Percentiles rank a stretch among this genome's conserved stretches.
Conservation (phyloP, 1,140 invertebrate species). For the Agraylea sexmaculata region DNA sequence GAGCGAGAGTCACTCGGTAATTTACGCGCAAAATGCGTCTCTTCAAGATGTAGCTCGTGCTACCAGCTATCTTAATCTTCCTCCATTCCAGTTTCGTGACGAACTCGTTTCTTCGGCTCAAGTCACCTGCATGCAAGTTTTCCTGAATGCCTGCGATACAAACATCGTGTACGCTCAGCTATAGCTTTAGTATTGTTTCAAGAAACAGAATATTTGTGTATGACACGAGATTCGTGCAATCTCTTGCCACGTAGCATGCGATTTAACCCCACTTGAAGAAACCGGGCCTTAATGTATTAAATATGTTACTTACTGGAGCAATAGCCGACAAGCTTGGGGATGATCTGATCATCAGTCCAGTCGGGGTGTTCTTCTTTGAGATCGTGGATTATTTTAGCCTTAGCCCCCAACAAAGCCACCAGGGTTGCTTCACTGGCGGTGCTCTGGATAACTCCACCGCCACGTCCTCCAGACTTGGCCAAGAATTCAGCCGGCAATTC, state of each 20-base stretch:
- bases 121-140: neutral
- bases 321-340: conserved; percentile 82
- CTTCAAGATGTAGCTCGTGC: too few relatives aligned
- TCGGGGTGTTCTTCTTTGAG: conserved; percentile 61
- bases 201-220: neutral
- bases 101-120: too few relatives aligned
- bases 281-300: neutral
- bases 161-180: neutral
- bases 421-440: conserved; percentile 82
- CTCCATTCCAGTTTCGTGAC: too few relatives aligned
- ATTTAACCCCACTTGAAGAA: neutral
- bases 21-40: too few relatives aligned
- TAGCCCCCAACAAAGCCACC: conserved; percentile 81
- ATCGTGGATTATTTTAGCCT: conserved; percentile 60
- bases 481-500: conserved; percentile 83
- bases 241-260: neutral
- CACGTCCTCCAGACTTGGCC: conserved; percentile 64
- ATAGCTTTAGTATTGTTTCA: neutral
- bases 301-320: conserved; percentile 49
- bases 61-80: too few relatives aligned
- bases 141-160: neutral
- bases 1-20: too few relatives aligned
- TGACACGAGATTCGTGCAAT: neutral
- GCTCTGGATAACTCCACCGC: conserved; percentile 86
- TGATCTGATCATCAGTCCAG: conserved; percentile 71